Conservation (phyloP, 2,888 invertebrate genomes). For the Scotopteryx bipunctaria region DNA sequence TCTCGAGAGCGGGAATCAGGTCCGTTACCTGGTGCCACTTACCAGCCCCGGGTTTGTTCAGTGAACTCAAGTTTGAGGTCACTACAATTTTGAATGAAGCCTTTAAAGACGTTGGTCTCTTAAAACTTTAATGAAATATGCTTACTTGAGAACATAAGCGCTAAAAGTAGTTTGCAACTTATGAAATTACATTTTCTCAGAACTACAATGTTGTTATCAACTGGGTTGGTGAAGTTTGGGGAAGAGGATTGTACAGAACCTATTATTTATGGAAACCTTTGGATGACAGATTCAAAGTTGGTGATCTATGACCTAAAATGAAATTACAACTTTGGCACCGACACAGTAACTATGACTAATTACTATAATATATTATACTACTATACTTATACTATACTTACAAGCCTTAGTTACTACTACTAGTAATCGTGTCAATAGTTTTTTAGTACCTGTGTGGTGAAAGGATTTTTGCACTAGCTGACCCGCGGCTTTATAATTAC, state of each 20-base stretch:
- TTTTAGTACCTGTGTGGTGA: too few relatives aligned
- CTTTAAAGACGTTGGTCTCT: slow-evolving; percentile 45
- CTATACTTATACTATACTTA: too few relatives aligned
- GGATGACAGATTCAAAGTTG: slow-evolving; percentile 5
- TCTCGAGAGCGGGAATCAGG: slow-evolving; percentile 43
- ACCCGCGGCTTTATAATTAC: too few relatives aligned
- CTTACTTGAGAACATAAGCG: slow-evolving; percentile 47
- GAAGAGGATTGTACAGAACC: slow-evolving; percentile 9
- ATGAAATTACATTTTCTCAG: slow-evolving; percentile 43
- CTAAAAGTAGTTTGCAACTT: slow-evolving; percentile 37
- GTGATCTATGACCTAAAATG: slow-evolving; percentile 5
- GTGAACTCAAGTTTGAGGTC: slow-evolving; percentile 48
- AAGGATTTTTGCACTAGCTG: too few relatives aligned
- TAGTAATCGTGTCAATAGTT: too few relatives aligned
- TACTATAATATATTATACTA: background rate
- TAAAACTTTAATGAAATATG: slow-evolving; percentile 59
- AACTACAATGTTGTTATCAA: slow-evolving; percentile 30
- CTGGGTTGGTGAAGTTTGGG: slow-evolving; percentile 22
- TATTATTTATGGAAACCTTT: slow-evolving; percentile 17
- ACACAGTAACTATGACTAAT: background rate
- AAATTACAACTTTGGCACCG: slow-evolving; percentile 7
- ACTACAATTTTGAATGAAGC: slow-evolving; percentile 50
- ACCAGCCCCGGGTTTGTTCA: slow-evolving; percentile 38
- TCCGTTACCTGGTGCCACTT: slow-evolving; percentile 45
- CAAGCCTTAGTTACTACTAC: too few relatives aligned